Base-by-base conservation (phyloP, 2,797 vertebrate genomes). In the Enteromius trimaculatus region DNA sequence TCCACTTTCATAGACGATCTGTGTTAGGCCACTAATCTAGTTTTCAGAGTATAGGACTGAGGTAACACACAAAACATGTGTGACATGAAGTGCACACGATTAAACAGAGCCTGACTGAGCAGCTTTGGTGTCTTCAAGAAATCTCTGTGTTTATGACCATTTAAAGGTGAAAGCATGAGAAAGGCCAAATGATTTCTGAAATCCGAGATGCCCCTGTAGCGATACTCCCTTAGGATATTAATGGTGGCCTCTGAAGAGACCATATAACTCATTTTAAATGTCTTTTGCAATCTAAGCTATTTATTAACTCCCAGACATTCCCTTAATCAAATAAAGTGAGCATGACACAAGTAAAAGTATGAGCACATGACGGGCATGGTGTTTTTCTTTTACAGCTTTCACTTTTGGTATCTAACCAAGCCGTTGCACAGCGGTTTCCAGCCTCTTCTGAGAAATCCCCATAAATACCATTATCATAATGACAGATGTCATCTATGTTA, bases 21-120 rank as follows among this genome's bases (percentile, higher is more conserved):
- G 75, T 79, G 70, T 60, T 49, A 86, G 81, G 81, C 86, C 87
- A 90, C 83, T 90, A 91, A 92, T 92, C 86, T 72, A 88, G 81
- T 81, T 89, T 82, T 87, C 58, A 77, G 58, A 87, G 44, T 84
- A 88, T 91, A 77, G 68, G 3, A 77, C 53, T 75, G 26, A 84
- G 64, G 78, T 79, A 89, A 88, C 62, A 19, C 77, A 37, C 88
- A 89, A 49, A 75, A 69, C 81, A 72, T 74, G 86, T 83, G 72
- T 23, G 64, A 55, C 75, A 81, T 81, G 75, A 79, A 66, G 79
- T 88, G 72, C 78, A 83, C 86, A 81, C 47, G 31, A 37, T 53
- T 76, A 49, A 47, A 39, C 44, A 17, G 3, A 51, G 29, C 62
- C 19, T 17, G 72, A 88, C 86, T 71, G 65, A 53, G 21, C 23